Percentiles rank a stretch among this genome's conserved stretches.
Conservation (phyloP, 2,888 invertebrate genomes). For the Itoplectis maculator region DNA sequence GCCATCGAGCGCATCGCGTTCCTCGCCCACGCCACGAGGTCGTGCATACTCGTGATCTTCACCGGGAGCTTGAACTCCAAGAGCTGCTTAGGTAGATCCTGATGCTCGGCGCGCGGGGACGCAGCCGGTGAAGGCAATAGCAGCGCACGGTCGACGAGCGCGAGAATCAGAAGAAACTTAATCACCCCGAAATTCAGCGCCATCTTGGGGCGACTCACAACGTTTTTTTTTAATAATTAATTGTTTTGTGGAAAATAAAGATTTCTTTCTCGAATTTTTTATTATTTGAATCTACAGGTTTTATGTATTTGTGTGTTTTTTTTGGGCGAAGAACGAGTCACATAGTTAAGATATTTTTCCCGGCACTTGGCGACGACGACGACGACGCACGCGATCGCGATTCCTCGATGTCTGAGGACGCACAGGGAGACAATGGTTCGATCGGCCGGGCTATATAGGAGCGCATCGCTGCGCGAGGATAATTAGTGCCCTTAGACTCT, state of each 20-base stretch:
- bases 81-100: slow-evolving; percentile 51
- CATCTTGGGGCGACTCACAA: no score
- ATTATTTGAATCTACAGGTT: no score
- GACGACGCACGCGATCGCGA: slow-evolving; percentile 28
- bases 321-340: not conserved
- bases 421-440: slow-evolving; percentile 58
- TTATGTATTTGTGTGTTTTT: not conserved
- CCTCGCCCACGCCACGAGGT: slow-evolving; percentile 79
- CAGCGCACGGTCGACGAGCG: slow-evolving; percentile 42
- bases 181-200: slow-evolving; percentile 19
- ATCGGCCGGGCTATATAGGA: slow-evolving; percentile 56
- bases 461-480: slow-evolving; percentile 63
- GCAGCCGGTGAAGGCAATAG: slow-evolving; percentile 35
- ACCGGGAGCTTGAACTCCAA: slow-evolving; percentile 78
- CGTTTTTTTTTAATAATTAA: no score
- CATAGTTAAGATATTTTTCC: slow-evolving; percentile 3
- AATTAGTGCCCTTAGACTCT: slow-evolving; percentile 69
- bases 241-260: no score
- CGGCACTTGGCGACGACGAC: no score
- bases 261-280: not conserved
- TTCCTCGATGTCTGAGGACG: slow-evolving; percentile 48
- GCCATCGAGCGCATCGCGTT: slow-evolving; percentile 82
- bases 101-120: not conserved
- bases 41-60: slow-evolving; percentile 77
- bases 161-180: slow-evolving; percentile 32